A percentile compares a stretch with the other conserved stretches of the same genome.
Conservation (phyloP, 30 jellyfish, hydroid and myxozoan species). For the Aurelia coerulea region DNA sequence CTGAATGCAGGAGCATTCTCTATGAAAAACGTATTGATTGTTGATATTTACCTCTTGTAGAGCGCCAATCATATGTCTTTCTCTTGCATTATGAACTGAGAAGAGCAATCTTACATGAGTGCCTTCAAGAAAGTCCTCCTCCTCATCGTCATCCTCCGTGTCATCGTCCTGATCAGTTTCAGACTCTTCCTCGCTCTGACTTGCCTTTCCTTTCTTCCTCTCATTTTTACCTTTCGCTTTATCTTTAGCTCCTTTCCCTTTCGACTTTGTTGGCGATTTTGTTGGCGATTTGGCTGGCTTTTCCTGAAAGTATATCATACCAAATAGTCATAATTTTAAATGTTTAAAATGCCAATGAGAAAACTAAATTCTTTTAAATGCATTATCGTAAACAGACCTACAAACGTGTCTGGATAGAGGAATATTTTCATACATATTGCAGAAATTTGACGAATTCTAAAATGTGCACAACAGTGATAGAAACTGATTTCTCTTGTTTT, state of each 20-base stretch:
- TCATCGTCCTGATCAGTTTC: slow-evolving; percentile 52
- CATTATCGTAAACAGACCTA: too few species aligned
- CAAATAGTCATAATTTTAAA: too few species aligned
- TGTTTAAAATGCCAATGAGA: not conserved
- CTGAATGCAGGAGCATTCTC: too few species aligned
- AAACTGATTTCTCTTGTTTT: too few species aligned
- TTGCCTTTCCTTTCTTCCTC: slow-evolving; percentile 54
- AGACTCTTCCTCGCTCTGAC: slow-evolving; percentile 6
- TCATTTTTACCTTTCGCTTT: slow-evolving; percentile 37
- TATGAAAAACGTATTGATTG: too few species aligned
- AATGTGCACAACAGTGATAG: too few species aligned
- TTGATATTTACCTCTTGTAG: slow-evolving; percentile 32
- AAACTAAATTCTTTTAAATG: too few species aligned
- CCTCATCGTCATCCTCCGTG: slow-evolving; percentile 67
- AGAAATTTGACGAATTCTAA: too few species aligned
- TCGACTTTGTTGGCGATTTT: not conserved
- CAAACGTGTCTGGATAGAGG: too few species aligned
- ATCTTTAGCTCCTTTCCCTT: slow-evolving; percentile 24
- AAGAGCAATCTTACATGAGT: slow-evolving; percentile 85
- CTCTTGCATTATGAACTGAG: slow-evolving; percentile 80
- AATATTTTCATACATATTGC: too few species aligned
- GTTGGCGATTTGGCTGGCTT: not conserved
- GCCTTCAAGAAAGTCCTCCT: slow-evolving; percentile 50
- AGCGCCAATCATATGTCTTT: slow-evolving; percentile 86
- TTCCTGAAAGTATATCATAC: not conserved